Evolutionary conservation across 2,888 invertebrate species (phyloP), one percentile per base, ranked within the genome.

Genomic region (Heliconius aoede): DNA sequence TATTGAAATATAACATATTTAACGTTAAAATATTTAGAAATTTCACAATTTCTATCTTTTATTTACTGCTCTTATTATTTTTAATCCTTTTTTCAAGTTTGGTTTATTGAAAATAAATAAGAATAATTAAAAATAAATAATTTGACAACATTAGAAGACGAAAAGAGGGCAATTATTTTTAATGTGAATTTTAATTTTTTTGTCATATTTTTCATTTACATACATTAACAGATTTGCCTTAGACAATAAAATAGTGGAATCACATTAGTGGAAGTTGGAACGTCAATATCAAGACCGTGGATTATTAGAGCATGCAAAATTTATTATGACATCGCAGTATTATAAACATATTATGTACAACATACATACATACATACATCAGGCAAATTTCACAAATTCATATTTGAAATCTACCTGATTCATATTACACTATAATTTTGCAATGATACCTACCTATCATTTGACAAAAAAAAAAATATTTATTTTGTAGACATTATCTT

Each of bases 371-470:
- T 60, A 58, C 24, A 5, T 24, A 55, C 32, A 55, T 76, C 69
- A 51, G 24, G 51, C 60, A 72, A 72, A 78, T 74, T 78, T 72
- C 78, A 62, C 72, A 76, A 76, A 76, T 72, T 32, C 11, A 60
- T 60, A 36, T 26, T 74, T 68, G 67, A 67, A 74, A 78, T 76
- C 73, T 78, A 74, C 60, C 46, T 67, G 78, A 55, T 58, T 72
- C 76, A 8, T 61, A 55, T 74, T 78, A 72, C 76, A 73, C 30
- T 74, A 67, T 62, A 58, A 36, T 76, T 21, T 74, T 28, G 76
- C 72, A 78, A 78, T 36, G 40, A 13, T 15, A 58, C n/a, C n/a
- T n/a, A n/a, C n/a, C n/a, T n/a, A n/a, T n/a, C 26, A 55, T 72
- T 72, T 61, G 67, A 76, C 72, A 36, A 40, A 46, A 30, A 18